These are phyloP conservation scores for Pungitius pungitius DNA, from an alignment of 2,113 vertebrate species.

Conservation along the genomic window DNA sequence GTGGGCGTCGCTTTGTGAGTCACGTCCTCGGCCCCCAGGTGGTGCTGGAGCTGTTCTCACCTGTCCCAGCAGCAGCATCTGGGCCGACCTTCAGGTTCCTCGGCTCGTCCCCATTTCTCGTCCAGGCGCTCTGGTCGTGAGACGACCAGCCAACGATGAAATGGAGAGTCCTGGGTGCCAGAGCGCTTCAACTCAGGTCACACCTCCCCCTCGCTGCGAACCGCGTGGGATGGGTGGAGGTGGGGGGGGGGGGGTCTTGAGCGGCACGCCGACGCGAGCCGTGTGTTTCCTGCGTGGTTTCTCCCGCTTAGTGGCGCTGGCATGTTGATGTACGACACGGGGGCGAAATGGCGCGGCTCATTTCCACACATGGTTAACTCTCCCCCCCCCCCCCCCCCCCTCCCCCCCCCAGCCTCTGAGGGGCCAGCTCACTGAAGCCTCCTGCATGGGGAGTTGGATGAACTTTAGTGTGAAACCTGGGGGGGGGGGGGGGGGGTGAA, in stretches of 20 bases:
- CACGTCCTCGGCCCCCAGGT: constrained; percentile 14
- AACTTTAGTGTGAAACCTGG: not conserved
- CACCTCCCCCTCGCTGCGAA: too few species aligned
- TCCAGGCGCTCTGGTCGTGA: too few species aligned
- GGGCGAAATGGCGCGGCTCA: constrained; percentile 45
- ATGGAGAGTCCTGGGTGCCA: too few species aligned
- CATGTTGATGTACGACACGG: constrained; percentile 68
- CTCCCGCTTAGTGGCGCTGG: constrained; percentile 71
- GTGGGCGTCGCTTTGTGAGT: constrained; percentile 28
- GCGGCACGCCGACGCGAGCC: too few species aligned
- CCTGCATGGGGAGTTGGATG: constrained; percentile 49
- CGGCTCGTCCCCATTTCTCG: too few species aligned
- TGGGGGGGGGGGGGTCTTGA: too few species aligned
- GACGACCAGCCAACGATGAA: too few species aligned
- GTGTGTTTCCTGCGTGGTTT: constrained; percentile 58
- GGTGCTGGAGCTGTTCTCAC: constrained; percentile 10
- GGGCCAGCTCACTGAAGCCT: constrained; percentile 54
- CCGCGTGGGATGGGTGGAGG: too few species aligned
- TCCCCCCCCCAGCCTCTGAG: constrained; percentile 48
- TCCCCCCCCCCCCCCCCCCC: too few species aligned
- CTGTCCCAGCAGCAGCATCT: constrained; percentile 11
- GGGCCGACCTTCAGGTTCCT: constrained; percentile 20
- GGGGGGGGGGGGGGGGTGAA: not conserved
- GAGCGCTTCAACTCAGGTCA: too few species aligned
- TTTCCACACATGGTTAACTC: constrained; percentile 77